These are phyloP conservation scores for Carcina quercana DNA, from an alignment of 2,888 invertebrate species.

Conservation along the genomic window DNA sequence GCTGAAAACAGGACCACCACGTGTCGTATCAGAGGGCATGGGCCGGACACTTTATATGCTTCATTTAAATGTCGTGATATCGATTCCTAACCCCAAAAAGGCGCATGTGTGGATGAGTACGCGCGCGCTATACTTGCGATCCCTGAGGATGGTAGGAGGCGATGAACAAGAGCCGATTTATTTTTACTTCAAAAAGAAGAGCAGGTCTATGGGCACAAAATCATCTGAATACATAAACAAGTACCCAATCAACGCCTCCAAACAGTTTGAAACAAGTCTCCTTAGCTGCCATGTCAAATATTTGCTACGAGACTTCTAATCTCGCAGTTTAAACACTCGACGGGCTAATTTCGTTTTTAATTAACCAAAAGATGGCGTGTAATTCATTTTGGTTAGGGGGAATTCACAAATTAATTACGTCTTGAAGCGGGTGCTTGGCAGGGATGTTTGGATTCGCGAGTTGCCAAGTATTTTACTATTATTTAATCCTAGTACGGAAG, in stretches of 20 bases:
- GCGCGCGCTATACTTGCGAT: no score
- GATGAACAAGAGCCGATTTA: neutral
- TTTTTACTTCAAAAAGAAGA: neutral
- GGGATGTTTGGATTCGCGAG: conserved; percentile 16
- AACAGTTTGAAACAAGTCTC: neutral
- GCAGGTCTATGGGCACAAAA: neutral
- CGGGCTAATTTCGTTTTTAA: conserved; percentile 8
- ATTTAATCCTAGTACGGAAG: conserved; percentile 18
- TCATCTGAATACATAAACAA: no score
- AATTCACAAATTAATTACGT: conserved; percentile 19
- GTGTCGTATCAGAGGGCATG: no score
- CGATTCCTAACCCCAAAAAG: no score
- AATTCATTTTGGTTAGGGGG: conserved; percentile 10
- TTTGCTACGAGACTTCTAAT: neutral
- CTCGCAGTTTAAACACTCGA: neutral
- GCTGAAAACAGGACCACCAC: no score
- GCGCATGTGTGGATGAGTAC: no score
- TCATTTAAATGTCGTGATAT: no score
- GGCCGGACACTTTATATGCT: no score
- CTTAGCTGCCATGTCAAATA: neutral
- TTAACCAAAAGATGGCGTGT: conserved; percentile 6
- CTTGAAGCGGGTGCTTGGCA: conserved; percentile 16
- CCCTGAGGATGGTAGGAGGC: neutral
- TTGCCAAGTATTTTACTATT: conserved; percentile 24
- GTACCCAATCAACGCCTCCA: neutral